Conservation (phyloP, 1,140 invertebrate genomes). For the honey bee (Apis mellifera) region DNA sequence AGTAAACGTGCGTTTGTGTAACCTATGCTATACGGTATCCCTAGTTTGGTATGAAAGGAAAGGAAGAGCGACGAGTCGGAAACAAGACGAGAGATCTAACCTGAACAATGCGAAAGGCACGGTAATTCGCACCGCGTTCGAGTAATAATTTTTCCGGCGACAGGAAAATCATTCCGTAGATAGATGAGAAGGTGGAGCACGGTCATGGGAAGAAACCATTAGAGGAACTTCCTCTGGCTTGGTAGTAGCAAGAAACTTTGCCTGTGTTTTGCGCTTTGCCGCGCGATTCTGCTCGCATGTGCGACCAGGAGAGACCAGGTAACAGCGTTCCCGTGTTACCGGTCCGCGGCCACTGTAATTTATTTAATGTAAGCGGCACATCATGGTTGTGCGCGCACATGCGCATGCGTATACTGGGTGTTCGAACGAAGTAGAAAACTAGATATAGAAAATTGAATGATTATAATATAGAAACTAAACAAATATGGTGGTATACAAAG, state of each 20-base stretch:
- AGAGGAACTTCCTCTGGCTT: conserved; percentile 59
- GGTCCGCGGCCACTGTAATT: conserved; percentile 73
- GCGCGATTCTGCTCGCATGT: conserved; percentile 22
- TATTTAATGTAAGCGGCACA: conserved; percentile 71
- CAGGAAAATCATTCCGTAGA: conserved; percentile 46
- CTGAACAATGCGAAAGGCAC: conserved; percentile 15
- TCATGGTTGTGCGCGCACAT: conserved; percentile 24
- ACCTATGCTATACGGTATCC: background rate
- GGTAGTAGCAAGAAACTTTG: conserved; percentile 47
- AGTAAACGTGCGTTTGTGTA: background rate
- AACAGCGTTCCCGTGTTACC: conserved; percentile 75
- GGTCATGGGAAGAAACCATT: conserved; percentile 69
- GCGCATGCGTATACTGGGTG: conserved; percentile 12
- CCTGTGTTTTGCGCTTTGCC: conserved; percentile 4
- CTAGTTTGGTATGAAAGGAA: background rate
- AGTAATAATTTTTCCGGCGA: conserved; percentile 54
- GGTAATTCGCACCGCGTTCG: conserved; percentile 10
- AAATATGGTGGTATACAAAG: background rate
- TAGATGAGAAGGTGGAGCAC: conserved; percentile 54
- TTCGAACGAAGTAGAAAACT: no score
- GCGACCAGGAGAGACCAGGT: conserved; percentile 59
- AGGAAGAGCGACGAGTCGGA: background rate
- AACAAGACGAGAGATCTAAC: background rate
- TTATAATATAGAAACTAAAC: no score
- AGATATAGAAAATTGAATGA: no score